Percentiles rank a stretch among this genome's conserved stretches.
phyloP scores from a whole-genome alignment of 2,888 invertebrate species.

The Timandra comae region DNA sequence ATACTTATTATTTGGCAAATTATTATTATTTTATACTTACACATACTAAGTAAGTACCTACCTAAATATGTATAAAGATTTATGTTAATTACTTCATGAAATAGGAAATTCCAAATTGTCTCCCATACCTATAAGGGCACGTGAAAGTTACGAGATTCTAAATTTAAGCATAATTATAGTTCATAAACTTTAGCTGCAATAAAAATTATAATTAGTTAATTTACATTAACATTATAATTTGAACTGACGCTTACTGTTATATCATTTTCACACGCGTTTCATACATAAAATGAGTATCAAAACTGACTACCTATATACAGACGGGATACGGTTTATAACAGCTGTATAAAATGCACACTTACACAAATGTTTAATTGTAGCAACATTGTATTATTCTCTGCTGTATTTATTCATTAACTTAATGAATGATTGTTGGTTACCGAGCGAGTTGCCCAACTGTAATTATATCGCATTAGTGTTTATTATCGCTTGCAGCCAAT shows the following conservation, averaged over 20 bases:
- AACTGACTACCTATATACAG: not conserved
- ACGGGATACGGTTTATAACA: not conserved
- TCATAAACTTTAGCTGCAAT: conserved; percentile 16
- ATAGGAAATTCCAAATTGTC: not conserved
- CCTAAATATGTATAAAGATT: not conserved
- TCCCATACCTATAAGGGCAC: not conserved
- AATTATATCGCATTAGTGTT: conserved; percentile 36
- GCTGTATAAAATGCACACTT: not conserved
- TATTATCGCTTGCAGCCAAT: conserved; percentile 49
- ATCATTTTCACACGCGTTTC: conserved; percentile 24
- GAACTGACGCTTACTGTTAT: conserved; percentile 11
- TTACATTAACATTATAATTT: conserved; percentile 16
- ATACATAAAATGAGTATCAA: conserved; percentile 5
- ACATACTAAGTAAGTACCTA: not conserved
- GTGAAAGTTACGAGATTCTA: conserved; percentile 6
- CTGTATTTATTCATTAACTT: conserved; percentile 52
- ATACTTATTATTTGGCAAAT: no score
- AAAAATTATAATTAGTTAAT: conserved; percentile 24
- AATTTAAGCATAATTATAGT: no score
- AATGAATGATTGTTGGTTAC: conserved; percentile 36
- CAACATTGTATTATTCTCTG: conserved; percentile 28
- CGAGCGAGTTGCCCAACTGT: conserved; percentile 1
- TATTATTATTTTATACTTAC: no score
- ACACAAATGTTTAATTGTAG: conserved; percentile 17
- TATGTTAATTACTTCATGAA: not conserved